Conservation (phyloP, 2,797 vertebrate species). For the Etheostoma perlongum region DNA sequence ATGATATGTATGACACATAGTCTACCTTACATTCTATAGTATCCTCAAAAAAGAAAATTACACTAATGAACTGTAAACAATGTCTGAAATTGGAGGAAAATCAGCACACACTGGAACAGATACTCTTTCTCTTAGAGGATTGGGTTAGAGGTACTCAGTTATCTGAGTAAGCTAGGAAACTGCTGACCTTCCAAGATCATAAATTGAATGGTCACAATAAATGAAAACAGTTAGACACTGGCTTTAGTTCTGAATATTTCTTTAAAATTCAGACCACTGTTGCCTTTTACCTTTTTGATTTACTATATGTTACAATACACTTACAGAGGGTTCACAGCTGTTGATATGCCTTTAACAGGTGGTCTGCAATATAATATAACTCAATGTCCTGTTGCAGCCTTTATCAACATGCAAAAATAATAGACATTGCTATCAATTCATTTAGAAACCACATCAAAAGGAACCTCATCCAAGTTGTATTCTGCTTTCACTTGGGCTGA, state of each 20-base stretch:
- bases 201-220: neutral
- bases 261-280: neutral
- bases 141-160: neutral
- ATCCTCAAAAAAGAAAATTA: neutral
- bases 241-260: neutral
- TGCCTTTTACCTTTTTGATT: neutral
- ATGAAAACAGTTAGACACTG: neutral
- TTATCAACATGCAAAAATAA: constrained; percentile 13
- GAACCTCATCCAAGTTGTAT: constrained; percentile 16
- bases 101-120: neutral
- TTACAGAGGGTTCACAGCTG: constrained; percentile 19
- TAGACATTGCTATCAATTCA: constrained; percentile 14
- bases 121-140: neutral
- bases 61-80: neutral
- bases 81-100: constrained; percentile 1
- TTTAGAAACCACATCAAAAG: constrained; percentile 24
- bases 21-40: too few species aligned
- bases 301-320: neutral
- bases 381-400: constrained; percentile 1
- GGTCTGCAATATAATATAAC: constrained; percentile 5
- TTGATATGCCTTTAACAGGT: constrained; percentile 14
- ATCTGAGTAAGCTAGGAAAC: neutral
- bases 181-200: constrained; percentile 5
- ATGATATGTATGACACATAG: neutral
- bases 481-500: constrained; percentile 1